phyloP scores from a whole-genome alignment of 2,888 invertebrate species.

The Rotaria sp. region DNA sequence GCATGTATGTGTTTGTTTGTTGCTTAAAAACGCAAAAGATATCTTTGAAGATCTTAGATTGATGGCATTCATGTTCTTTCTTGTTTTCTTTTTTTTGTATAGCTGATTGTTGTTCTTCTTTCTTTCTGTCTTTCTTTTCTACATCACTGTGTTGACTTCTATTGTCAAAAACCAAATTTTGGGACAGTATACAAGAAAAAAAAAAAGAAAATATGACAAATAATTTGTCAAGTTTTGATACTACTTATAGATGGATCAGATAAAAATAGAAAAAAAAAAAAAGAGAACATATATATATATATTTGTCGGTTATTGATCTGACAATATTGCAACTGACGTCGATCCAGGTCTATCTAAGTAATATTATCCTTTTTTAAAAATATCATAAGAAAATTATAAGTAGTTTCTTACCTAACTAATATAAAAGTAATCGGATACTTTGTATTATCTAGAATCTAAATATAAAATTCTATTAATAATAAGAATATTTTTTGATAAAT shows the following conservation, averaged over 20 bases:
- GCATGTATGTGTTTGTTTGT: slow-evolving; percentile 13
- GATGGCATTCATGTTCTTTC: slow-evolving; percentile 19
- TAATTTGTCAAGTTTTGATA: background rate
- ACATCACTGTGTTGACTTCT: slow-evolving; percentile 13
- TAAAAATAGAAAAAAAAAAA: no score
- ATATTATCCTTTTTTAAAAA: no score
- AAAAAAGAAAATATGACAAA: background rate
- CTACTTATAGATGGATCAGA: no score
- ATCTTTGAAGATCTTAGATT: slow-evolving; percentile 6
- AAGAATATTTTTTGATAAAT: background rate
- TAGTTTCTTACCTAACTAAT: no score
- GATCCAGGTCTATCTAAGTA: background rate
- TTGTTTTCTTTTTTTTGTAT: background rate
- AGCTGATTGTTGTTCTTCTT: no score
- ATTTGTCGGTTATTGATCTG: background rate
- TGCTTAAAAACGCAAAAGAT: slow-evolving; percentile 4
- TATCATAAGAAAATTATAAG: no score
- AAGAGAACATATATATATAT: no score
- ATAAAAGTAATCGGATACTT: no score
- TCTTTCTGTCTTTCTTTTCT: background rate
- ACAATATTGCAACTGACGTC: background rate
- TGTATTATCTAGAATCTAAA: no score
- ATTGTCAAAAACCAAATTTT: slow-evolving; percentile 8
- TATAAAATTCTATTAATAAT: background rate
- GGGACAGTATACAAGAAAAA: slow-evolving; percentile 13